Evolutionary conservation across 2,113 vertebrate genomes (phyloP).

Genomic region (Vanacampus margaritifer): DNA sequence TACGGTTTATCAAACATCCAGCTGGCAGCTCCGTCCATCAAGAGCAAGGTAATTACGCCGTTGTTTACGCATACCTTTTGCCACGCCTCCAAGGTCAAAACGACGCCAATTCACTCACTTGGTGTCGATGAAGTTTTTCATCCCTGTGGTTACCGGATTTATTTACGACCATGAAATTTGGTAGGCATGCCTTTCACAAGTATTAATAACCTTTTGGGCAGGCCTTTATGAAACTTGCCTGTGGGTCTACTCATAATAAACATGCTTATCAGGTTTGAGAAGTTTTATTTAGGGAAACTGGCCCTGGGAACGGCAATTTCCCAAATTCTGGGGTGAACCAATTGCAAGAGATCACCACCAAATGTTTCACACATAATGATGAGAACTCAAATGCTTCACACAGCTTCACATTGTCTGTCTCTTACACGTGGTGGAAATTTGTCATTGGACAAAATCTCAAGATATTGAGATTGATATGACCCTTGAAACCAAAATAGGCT

Average conservation of each 20-base stretch:
- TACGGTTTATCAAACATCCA: conserved; percentile 5
- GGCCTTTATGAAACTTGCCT: neutral
- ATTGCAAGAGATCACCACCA: neutral
- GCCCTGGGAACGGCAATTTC: neutral
- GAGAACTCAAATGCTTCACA: neutral
- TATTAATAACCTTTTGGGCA: neutral
- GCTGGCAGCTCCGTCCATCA: conserved; percentile 1
- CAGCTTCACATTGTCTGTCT: neutral
- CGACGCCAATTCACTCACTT: neutral
- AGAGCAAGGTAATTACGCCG: neutral
- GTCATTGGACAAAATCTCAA: neutral
- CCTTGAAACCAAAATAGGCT: too few species aligned
- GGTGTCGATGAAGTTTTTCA: neutral
- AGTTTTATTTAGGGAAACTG: neutral
- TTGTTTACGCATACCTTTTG: neutral
- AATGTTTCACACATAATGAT: neutral
- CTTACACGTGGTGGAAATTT: neutral
- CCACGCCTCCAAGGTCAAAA: neutral
- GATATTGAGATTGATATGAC: too few species aligned
- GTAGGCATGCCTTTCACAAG: neutral
- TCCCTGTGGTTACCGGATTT: neutral
- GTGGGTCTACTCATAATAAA: neutral
- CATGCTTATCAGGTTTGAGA: neutral
- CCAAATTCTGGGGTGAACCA: neutral
- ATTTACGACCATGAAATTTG: too few species aligned